Percentiles rank a stretch among this genome's conserved stretches.
These are phyloP conservation scores for Drosophila planitibia DNA, from an alignment of 2,888 invertebrate species.

Conservation along the genomic window DNA sequence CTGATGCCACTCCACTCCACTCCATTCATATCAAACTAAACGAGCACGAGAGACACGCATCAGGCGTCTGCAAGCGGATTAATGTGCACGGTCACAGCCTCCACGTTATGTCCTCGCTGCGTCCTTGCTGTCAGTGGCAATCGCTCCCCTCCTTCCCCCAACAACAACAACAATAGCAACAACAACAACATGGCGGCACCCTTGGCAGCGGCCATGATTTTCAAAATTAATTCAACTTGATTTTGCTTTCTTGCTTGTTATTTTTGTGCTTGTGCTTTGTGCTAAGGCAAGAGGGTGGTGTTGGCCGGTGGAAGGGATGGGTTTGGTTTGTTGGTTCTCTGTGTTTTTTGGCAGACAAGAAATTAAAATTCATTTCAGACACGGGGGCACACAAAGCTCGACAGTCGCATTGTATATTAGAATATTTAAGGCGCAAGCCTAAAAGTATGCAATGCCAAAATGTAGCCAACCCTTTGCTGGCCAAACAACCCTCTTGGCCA, in stretches of 20 bases:
- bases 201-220: conserved; percentile 80
- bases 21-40: conserved; percentile 33
- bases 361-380: conserved; percentile 83
- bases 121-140: conserved; percentile 73
- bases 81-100: conserved; percentile 56
- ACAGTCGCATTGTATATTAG: conserved; percentile 58
- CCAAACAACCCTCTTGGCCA: conserved; percentile 46
- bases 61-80: conserved; percentile 80
- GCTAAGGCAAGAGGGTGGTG: conserved; percentile 4
- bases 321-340: conserved; percentile 18
- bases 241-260: conserved; percentile 78
- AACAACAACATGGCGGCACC: conserved; percentile 48
- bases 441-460: conserved; percentile 72
- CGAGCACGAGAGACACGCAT: conserved; percentile 67
- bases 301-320: not conserved
- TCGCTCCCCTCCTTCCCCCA: conserved; percentile 27
- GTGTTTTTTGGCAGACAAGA: conserved; percentile 67
- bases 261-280: conserved; percentile 55
- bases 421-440: conserved; percentile 80
- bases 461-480: conserved; percentile 45
- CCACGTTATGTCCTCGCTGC: conserved; percentile 38
- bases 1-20: conserved; percentile 23
- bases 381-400: conserved; percentile 28
- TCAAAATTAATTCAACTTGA: conserved; percentile 82
- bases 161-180: conserved; percentile 32